Base-by-base conservation (phyloP, 2,113 vertebrate genomes). In the Mastomys coucha region DNA sequence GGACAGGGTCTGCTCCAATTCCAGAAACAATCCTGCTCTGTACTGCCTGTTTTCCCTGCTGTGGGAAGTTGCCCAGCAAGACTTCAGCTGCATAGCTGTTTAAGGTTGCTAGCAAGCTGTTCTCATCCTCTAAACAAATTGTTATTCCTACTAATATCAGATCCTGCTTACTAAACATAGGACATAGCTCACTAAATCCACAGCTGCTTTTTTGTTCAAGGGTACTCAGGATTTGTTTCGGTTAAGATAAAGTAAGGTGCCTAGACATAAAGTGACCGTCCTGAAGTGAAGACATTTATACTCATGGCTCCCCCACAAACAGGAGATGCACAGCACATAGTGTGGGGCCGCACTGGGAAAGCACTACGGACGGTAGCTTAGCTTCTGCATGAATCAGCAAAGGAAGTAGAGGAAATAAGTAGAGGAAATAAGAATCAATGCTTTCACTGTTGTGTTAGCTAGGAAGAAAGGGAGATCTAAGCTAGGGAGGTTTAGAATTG, bases 101-200 rank as follows among this genome's bases (percentile, higher is more conserved):
- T 58, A 82, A 89, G 42, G 58, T 58, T 88, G 31, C 75, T 28
- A 26, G 60, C 72, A 81, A 92, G 36, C 69, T 92, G 60, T 84
- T 92, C 26, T 94, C 60, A 82, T 14, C 53, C n/a, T 26, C n/a
- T 31, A 65, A 76, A 70, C 84, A 60, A 45, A 81, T 81, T 86
- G 58, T 84, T 80, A 33, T 53, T 45, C 70, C 56, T 81, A 75
- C n/a, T 92, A 65, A 82, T 67, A 87, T 24, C 58, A 58, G 78
- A 51, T 56, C 89, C 86, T 77, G 45, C 89, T 92, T 87, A 81
- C 56, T 86, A 33, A 76, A 82, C 67, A 16, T 17, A 78, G 60
- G 80, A 14, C 31, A 76, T 39, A 28, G 88, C 73, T 92, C 12
- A 7, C 33, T 26, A 51, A 49, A 45, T 56, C 92, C 70, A 22